A percentile compares a stretch with the other conserved stretches of the same genome.
phyloP scores from a whole-genome alignment of 2,888 invertebrate genomes.

The Phragmatobia fuliginosa region DNA sequence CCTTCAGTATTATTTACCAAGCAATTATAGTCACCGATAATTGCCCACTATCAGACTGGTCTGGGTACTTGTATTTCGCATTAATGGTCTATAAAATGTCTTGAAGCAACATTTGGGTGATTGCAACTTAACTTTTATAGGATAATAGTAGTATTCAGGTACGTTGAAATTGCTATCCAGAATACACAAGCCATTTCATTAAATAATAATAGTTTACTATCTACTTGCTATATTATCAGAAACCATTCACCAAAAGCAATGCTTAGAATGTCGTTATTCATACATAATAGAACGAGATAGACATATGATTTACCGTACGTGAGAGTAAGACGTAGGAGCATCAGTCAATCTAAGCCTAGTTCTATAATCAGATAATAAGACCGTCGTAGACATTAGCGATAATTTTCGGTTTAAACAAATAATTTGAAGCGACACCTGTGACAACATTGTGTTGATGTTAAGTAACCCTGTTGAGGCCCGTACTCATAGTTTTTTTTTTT shows the following conservation, averaged over 20 bases:
- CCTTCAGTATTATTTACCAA: neutral
- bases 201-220: constrained; percentile 40
- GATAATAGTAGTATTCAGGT: neutral
- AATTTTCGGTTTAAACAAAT: constrained; percentile 71
- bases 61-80: neutral
- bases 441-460: constrained; percentile 59
- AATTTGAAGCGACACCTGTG: constrained; percentile 67
- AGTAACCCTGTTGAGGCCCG: constrained; percentile 71
- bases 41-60: neutral
- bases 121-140: constrained; percentile 19
- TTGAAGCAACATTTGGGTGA: constrained; percentile 10
- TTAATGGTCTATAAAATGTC: constrained; percentile 1
- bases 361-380: constrained; percentile 62
- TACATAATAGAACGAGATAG: constrained; percentile 30
- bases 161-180: neutral
- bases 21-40: neutral
- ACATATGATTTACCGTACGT: constrained; percentile 23
- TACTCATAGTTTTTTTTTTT: constrained; percentile 48
- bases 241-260: constrained; percentile 46
- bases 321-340: constrained; percentile 27
- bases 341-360: constrained; percentile 48
- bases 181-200: constrained; percentile 13
- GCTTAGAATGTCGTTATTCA: constrained; percentile 41
- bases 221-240: constrained; percentile 34
- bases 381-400: constrained; percentile 56